Conservation (phyloP, 2,113 vertebrate species). For the Pterocles gutturalis region DNA sequence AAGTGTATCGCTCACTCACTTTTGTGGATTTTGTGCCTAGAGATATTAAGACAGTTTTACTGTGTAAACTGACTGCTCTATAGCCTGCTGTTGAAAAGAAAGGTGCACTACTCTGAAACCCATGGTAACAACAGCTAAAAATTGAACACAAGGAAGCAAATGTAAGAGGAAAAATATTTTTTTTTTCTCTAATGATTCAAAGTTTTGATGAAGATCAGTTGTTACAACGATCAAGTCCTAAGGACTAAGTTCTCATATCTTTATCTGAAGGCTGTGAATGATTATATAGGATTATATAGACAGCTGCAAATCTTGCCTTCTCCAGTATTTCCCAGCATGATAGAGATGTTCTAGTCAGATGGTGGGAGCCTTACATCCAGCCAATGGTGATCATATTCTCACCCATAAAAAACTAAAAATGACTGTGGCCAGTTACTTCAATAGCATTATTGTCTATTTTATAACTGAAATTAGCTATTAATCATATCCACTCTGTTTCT, state of each 20-base stretch:
- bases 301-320: background rate
- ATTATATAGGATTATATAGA: background rate
- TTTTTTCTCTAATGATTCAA: background rate
- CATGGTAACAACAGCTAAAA: background rate
- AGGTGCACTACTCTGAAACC: background rate
- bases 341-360: background rate
- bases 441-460: background rate
- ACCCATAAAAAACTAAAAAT: background rate
- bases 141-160: background rate
- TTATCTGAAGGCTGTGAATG: background rate
- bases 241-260: background rate
- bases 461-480: background rate
- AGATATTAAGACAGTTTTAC: background rate
- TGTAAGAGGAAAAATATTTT: background rate
- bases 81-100: background rate
- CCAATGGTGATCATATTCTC: background rate
- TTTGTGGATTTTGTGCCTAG: background rate
- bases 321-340: background rate
- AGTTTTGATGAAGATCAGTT: background rate
- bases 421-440: background rate
- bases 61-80: background rate
- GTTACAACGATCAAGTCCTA: background rate
- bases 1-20: background rate
- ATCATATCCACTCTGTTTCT: background rate
- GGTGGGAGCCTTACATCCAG: background rate